These are phyloP conservation scores for Aldabrachelys gigantea DNA, from an alignment of 2,113 vertebrate species.

Conservation along the genomic window DNA sequence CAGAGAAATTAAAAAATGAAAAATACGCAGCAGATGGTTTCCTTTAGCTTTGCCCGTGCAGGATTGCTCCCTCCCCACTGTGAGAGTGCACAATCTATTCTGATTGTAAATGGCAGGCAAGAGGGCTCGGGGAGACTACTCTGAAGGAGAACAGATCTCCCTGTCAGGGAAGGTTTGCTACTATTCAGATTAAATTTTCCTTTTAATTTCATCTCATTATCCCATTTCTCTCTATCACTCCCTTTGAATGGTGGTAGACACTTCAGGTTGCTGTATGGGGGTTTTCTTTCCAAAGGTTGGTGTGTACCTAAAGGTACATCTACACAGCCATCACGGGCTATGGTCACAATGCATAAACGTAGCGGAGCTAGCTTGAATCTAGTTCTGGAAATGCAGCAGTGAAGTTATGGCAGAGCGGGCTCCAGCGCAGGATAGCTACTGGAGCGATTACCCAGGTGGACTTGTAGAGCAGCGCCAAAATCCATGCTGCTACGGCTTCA, in stretches of 20 bases:
- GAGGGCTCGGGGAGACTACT: not conserved
- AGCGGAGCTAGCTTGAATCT: not conserved
- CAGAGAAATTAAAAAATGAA: not conserved
- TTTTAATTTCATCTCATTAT: not conserved
- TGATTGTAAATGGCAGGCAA: not conserved
- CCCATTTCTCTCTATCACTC: not conserved
- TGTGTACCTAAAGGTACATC: not conserved
- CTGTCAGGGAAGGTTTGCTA: not conserved
- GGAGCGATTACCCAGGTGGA: not conserved
- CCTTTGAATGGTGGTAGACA: not conserved
- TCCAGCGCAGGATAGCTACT: not conserved
- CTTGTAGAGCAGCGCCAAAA: not conserved
- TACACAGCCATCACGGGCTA: not conserved
- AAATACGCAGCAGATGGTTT: not conserved
- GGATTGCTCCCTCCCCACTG: not conserved
- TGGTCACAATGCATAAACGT: not conserved
- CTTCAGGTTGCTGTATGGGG: not conserved
- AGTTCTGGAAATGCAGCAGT: not conserved
- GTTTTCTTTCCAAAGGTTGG: not conserved
- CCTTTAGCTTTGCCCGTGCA: not conserved
- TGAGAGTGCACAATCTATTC: not conserved
- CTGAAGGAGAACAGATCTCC: not conserved
- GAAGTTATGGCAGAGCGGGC: not conserved
- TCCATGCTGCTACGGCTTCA: not conserved
- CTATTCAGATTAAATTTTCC: not conserved